A percentile compares a stretch with the other conserved stretches of the same genome.
phyloP scores from a whole-genome alignment of 2,888 invertebrate species.

The Patella caerulea region DNA sequence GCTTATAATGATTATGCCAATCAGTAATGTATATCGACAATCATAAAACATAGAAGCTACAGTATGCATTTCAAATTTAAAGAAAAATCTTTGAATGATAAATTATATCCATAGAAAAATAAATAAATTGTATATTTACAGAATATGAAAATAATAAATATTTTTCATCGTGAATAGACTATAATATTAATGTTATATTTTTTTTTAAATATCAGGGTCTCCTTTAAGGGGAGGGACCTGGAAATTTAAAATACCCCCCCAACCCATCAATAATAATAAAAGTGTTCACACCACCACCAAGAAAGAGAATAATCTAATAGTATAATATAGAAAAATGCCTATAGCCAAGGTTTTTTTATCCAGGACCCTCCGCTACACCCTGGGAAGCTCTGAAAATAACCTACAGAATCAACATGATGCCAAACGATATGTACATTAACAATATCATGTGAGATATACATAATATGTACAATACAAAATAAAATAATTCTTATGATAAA shows the following conservation, averaged over 20 bases:
- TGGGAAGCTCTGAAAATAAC: background rate
- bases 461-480: background rate
- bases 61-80: background rate
- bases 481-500: too few species aligned
- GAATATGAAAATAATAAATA: too few species aligned
- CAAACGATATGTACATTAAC: background rate
- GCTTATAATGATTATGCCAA: background rate
- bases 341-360: background rate
- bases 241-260: background rate
- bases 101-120: background rate
- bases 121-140: too few species aligned
- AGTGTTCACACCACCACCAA: too few species aligned
- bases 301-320: too few species aligned
- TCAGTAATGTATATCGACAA: too few species aligned
- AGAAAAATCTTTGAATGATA: background rate
- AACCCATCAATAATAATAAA: too few species aligned
- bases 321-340: background rate
- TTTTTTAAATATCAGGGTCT: background rate
- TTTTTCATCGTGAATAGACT: too few species aligned
- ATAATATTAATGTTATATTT: too few species aligned
- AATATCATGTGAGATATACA: background rate
- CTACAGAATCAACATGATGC: too few species aligned
- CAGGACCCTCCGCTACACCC: conserved; percentile 4
- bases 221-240: conserved; percentile 1
- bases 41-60: background rate